Base-by-base conservation (phyloP, 2,888 invertebrate species). In the Callimorpha dominula region DNA sequence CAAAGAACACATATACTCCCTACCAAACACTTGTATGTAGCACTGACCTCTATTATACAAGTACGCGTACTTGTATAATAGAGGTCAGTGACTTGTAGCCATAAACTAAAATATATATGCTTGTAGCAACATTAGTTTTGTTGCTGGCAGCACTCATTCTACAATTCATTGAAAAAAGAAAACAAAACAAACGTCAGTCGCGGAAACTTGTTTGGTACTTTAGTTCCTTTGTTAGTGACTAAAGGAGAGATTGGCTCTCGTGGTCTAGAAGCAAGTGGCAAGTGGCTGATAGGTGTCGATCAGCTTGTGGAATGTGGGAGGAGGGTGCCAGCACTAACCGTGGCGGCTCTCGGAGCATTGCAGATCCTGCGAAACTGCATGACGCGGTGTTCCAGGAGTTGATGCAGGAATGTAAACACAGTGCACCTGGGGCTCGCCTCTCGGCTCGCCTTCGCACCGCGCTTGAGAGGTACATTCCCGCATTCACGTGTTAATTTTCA, bases 351-450 rank as follows among this genome's bases (percentile, higher is more conserved):
- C 73, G 80, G 71, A 74, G 71, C 57, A 70, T 73, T 4, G n/a
- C 43, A 0, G 84, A 87, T 17, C 54, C 74, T 14, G 66, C 80
- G 6, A 88, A 88, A 73, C 85, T 86, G 49, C 86, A 86, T 15
- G 92, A 90, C 31, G 82, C 87, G 5, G 82, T 92, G 64, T 97
- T 97, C 89, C 93, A 94, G 78, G 97, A 97, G 81, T 92, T 97
- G 71, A 96, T 97, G 86, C 95, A 96, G 78, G 97, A 97, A 91
- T 97, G 97, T 88, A 96, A 96, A 90, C 96, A 96, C 88, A 96
- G 96, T 74, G 96, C 97, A 54, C 97, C 98, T 1, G 97, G 97
- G 54, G 97, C 97, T 1, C 96, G 97, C 76, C 95, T 98, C 50
- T 93, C 94, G 11, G 91, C 91, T 8, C 89, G 90, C 12, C 87